Conservation (phyloP, 2,797 vertebrate genomes). For the Xiphophorus birchmanni region DNA sequence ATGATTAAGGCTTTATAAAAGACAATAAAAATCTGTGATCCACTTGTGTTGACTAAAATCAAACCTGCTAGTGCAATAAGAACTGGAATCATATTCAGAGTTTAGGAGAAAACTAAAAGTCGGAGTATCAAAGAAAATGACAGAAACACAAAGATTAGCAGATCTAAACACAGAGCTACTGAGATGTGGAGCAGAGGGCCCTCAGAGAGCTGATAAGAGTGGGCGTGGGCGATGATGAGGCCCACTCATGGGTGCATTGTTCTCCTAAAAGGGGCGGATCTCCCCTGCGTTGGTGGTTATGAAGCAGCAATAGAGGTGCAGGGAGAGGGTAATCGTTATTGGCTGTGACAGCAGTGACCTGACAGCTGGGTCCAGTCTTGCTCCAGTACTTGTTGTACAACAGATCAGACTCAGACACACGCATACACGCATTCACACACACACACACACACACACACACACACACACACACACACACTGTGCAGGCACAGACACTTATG, state of each 20-base stretch:
- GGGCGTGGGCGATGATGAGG: slow-evolving; percentile 82
- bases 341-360: slow-evolving; percentile 83
- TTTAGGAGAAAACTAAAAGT: slow-evolving; percentile 53
- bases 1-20: slow-evolving; percentile 30
- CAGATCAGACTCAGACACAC: slow-evolving; percentile 57
- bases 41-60: slow-evolving; percentile 75
- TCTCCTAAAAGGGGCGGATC: slow-evolving; percentile 79
- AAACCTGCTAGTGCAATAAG: slow-evolving; percentile 74
- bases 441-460: no score
- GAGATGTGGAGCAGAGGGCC: slow-evolving; percentile 66
- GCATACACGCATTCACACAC: slow-evolving; percentile 22
- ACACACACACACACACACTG: slow-evolving; percentile 11
- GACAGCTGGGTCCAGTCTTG: slow-evolving; percentile 86
- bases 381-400: slow-evolving; percentile 84
- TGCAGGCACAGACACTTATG: slow-evolving; percentile 30
- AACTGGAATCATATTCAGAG: slow-evolving; percentile 61
- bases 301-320: slow-evolving; percentile 79
- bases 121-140: slow-evolving; percentile 59
- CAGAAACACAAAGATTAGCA: slow-evolving; percentile 77
- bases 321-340: slow-evolving; percentile 84
- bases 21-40: slow-evolving; percentile 51
- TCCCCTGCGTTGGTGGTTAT: slow-evolving; percentile 75
- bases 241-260: slow-evolving; percentile 80
- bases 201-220: slow-evolving; percentile 79
- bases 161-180: slow-evolving; percentile 55